Percentiles rank a stretch among this genome's conserved stretches.
phyloP scores from a whole-genome alignment of 2,888 invertebrate genomes.

The Zonitis immaculata region DNA sequence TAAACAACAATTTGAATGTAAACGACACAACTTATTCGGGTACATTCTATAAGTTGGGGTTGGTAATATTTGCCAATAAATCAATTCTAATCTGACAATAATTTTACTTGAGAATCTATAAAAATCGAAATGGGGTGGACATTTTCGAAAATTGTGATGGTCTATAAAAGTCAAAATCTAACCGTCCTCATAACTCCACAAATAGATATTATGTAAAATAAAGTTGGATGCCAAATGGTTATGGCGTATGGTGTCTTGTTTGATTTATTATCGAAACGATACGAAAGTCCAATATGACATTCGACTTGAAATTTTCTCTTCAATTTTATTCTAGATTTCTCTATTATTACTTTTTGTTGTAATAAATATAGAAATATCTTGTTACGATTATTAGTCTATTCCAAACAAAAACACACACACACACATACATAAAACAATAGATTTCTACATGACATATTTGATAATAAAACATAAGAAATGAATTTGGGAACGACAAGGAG shows the following conservation, averaged over 20 bases:
- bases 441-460: neutral
- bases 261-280: conserved; percentile 15
- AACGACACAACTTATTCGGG: too few relatives aligned
- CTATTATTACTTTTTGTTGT: too few relatives aligned
- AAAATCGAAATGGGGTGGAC: conserved; percentile 4
- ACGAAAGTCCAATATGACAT: conserved; percentile 12
- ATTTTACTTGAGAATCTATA: neutral
- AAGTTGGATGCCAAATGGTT: conserved; percentile 18
- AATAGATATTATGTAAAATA: conserved; percentile 19
- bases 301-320: neutral
- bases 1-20: conserved; percentile 15
- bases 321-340: too few relatives aligned
- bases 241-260: conserved; percentile 9
- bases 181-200: conserved; percentile 14
- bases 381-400: too few relatives aligned
- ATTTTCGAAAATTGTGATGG: conserved; percentile 5
- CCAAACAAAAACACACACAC: too few relatives aligned
- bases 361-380: too few relatives aligned
- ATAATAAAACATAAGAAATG: neutral
- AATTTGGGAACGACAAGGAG: neutral
- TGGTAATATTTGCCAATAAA: neutral
- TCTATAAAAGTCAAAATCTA: conserved; percentile 12
- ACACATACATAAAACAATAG: neutral
- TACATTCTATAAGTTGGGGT: too few relatives aligned
- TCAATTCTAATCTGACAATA: neutral